These are phyloP conservation scores for Polia nebulosa DNA, from an alignment of 2,888 invertebrate genomes.

Conservation along the genomic window DNA sequence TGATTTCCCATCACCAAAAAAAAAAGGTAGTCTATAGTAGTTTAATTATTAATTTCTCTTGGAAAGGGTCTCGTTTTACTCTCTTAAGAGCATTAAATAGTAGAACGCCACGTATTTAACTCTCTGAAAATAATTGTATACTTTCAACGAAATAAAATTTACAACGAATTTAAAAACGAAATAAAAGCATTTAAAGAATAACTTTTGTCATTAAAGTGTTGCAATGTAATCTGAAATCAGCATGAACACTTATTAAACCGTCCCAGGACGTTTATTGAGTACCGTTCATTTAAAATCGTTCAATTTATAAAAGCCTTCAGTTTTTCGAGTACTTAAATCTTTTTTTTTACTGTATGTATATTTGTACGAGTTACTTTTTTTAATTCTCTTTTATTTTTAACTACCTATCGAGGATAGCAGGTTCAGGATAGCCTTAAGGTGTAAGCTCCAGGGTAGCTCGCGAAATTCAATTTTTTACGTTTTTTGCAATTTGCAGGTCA, in stretches of 20 bases:
- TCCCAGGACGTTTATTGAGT: slow-evolving; percentile 20
- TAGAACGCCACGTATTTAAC: not conserved
- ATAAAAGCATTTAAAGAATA: not conserved
- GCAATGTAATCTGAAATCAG: slow-evolving; percentile 6
- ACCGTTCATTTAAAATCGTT: slow-evolving; percentile 20
- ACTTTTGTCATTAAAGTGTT: not conserved
- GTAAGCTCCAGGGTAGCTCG: no score
- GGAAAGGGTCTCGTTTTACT: no score
- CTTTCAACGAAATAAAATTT: not conserved
- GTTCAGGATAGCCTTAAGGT: no score
- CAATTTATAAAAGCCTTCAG: slow-evolving; percentile 27
- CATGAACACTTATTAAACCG: slow-evolving; percentile 13
- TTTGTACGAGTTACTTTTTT: slow-evolving; percentile 6
- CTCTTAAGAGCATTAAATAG: no score
- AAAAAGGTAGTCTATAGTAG: no score
- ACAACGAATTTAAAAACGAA: not conserved
- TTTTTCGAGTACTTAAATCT: no score
- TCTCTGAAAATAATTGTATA: not conserved
- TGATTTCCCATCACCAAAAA: no score
- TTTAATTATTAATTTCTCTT: no score
- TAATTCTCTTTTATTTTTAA: no score
- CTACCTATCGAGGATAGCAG: no score
- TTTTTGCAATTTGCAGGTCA: no score
- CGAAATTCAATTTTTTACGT: no score
- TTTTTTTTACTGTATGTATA: slow-evolving; percentile 21